Base-by-base conservation (phyloP, 1,140 invertebrate species). In the Polypedilum pembai region DNA sequence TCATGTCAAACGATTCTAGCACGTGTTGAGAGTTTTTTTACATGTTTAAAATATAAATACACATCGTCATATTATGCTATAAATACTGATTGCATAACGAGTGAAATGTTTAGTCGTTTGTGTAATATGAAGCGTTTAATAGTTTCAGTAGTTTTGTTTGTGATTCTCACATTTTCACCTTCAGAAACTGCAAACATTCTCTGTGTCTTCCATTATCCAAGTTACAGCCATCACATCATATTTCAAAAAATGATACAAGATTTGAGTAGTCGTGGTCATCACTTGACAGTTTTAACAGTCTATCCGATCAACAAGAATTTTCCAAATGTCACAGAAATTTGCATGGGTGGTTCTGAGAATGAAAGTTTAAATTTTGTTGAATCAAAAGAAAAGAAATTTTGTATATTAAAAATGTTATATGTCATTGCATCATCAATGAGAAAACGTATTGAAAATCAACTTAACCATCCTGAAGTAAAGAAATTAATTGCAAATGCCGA, bases 141-240 rank as follows among this genome's bases (percentile, higher is more conserved):
- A 3, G 24, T 33, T 33, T 33, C 24, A 33, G 24, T 33, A 33
- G 5, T 33, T 33, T 5, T 33, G 5, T 3, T 33, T 33, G 24
- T 33, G 5, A 33, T 33, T 33, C 24, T 3, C 24, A 33, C 24
- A 33, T 33, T 33, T 33, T 33, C 24, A 33, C 24, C 24, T 33
- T 40, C 72, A 17, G 21, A 78, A 41, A 20, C 76, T 74, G 80
- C 82, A 41, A 81, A 78, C 74, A 88, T 89, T 74, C 77, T 89
- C 17, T 84, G 80, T 1, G 77, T 86, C 0, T 79, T 85, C 69
- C 80, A 85, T 4, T 80, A 79, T 8, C 80, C 85, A 0, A 85
- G 85, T 0, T 82, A 84, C 73, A 88, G 87, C 76, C 87, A 89
- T 77, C 86, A 87, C 79, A 78, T 86, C 3, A 83, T 86, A 12